phyloP scores from a whole-genome alignment of 1,140 invertebrate genomes.

The Planococcus citri region DNA sequence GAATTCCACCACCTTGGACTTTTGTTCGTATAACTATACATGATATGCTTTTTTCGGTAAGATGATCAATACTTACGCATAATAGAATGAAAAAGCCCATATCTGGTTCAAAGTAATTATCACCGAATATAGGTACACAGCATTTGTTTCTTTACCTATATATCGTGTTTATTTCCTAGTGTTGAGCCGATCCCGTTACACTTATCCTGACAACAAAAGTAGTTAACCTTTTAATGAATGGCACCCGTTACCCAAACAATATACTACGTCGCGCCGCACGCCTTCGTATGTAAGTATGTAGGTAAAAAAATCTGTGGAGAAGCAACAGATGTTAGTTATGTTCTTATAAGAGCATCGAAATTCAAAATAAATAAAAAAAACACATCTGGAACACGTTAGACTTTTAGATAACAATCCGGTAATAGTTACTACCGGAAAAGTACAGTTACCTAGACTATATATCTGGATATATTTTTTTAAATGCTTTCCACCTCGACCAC shows the following conservation, averaged over 20 bases:
- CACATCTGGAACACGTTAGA: background rate
- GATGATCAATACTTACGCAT: too few species aligned
- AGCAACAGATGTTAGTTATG: background rate
- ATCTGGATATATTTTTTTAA: too few species aligned
- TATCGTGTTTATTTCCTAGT: background rate
- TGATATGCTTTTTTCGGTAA: too few species aligned
- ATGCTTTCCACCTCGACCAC: background rate
- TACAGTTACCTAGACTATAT: background rate
- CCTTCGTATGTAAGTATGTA: background rate
- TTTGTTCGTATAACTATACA: too few species aligned
- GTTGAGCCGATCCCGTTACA: background rate
- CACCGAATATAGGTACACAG: background rate
- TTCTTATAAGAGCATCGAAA: background rate
- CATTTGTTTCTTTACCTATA: background rate
- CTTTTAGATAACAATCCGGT: background rate
- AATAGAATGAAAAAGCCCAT: background rate
- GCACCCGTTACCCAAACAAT: background rate
- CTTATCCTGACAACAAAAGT: background rate
- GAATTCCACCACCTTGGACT: too few species aligned
- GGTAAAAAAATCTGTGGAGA: background rate
- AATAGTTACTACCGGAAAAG: slow-evolving; percentile 6
- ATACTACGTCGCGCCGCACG: too few species aligned
- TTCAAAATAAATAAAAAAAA: slow-evolving; percentile 6
- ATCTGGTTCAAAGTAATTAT: background rate
- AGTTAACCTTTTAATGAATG: slow-evolving; percentile 4